Evolutionary conservation across 1,140 invertebrate genomes (phyloP), one percentile per base, ranked within the genome.

Genomic region (Drosophila novamexicana): DNA sequence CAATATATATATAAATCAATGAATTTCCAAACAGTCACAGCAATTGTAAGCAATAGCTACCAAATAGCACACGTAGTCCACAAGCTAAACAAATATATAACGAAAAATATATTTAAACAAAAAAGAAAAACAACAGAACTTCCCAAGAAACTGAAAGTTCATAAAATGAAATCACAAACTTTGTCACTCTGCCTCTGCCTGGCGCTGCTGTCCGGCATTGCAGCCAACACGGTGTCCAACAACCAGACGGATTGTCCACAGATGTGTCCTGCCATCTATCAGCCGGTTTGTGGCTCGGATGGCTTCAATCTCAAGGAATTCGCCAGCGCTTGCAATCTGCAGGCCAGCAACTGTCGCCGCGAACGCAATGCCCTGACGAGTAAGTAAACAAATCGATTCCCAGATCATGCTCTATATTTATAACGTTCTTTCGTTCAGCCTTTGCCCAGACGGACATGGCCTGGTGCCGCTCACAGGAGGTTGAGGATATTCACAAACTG

Each of bases 1-100:
- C 52, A 47, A 81, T 81, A 84, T 66, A 79, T 75, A 81, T 77
- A 85, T 83, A 86, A 79, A 79, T 80, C 83, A 79, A 89, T 83
- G 76, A 67, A 77, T 66, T 66, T 59, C 37, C 47, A 59, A 75
- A 80, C 84, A 86, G 79, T 76, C 54, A 86, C 44, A 29, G 68
- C 84, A 88, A 88, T 86, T 89, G 69, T 79, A 65, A 89, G 58
- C 83, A 8, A 79, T 63, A 82, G 58, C 76, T 82, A 70, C 68
- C 56, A 64, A 70, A 64, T 69, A 71, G 66, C 56, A 72, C 77
- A 86, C 83, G 76, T 75, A 53, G 54, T 39, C 64, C 49, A 52
- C 9, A 63, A 16, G 29, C n/a, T 49, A 58, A 44, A 39, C 40
- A 64, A 47, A 47, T 59, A 71, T 44, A 49, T 53, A 59, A 10